These are phyloP conservation scores for Bradypodion pumilum DNA, from an alignment of 2,797 vertebrate genomes.

Conservation along the genomic window DNA sequence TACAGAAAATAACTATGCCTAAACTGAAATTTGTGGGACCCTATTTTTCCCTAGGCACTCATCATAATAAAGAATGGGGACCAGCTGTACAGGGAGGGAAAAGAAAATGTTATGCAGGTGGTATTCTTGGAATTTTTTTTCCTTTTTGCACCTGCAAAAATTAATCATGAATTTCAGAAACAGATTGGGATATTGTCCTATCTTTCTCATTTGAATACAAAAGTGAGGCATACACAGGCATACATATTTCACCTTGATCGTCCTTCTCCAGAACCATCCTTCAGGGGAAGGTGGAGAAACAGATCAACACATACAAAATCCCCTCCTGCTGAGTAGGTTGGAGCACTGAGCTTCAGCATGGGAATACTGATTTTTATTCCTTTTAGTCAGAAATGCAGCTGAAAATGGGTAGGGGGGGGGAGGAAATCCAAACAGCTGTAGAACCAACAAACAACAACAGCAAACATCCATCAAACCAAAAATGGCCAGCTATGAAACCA, in stretches of 20 bases:
- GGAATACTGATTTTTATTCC: neutral
- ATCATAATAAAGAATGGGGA: conserved; percentile 13
- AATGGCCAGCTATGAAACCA: neutral
- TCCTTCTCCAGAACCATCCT: accelerated
- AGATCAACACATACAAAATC: neutral
- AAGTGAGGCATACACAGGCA: neutral
- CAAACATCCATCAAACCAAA: neutral
- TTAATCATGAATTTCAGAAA: conserved; percentile 54
- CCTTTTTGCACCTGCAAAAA: conserved; percentile 42
- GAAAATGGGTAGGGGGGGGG: neutral
- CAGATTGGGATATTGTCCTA: conserved; percentile 26
- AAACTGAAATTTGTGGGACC: conserved; percentile 11
- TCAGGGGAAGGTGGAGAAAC: neutral
- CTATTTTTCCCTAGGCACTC: conserved; percentile 35
- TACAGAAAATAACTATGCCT: conserved; percentile 10
- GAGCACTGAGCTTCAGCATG: too few relatives aligned
- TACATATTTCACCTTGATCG: accelerated
- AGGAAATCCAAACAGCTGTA: neutral
- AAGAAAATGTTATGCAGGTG: conserved; percentile 55
- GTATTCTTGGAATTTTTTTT: neutral
- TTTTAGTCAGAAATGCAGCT: neutral
- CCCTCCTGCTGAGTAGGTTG: too few relatives aligned
- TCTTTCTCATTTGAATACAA: conserved; percentile 4
- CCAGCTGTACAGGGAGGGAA: neutral
- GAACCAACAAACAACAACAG: neutral